Percentiles rank a stretch among this genome's conserved stretches.
Conservation (phyloP, 2,797 vertebrate species). For the Falco novaeseelandiae region DNA sequence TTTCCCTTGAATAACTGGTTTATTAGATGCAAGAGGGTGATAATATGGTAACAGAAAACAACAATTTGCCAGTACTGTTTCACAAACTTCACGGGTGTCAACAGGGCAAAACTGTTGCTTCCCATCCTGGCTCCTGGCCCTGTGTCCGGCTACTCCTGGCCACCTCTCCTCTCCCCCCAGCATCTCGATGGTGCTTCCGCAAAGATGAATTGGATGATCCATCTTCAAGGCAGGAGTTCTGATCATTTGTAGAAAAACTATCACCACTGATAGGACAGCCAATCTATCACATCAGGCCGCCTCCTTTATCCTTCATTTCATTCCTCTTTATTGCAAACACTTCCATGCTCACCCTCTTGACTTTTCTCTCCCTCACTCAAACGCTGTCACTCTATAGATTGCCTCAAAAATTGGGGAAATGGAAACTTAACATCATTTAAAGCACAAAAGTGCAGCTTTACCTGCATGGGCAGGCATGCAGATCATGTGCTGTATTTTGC, state of each 20-base stretch:
- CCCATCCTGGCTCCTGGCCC: not conserved
- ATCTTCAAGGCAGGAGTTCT: not conserved
- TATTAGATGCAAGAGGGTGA: not conserved
- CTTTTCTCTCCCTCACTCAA: not conserved
- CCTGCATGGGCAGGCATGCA: rapidly evolving
- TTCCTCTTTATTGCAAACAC: not conserved
- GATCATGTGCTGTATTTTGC: rapidly evolving
- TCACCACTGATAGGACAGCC: not conserved
- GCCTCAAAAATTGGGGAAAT: not conserved
- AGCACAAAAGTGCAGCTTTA: not conserved
- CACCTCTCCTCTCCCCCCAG: rapidly evolving
- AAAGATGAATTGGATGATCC: not conserved
- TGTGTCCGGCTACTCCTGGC: rapidly evolving
- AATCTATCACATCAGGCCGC: not conserved
- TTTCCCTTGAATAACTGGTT: not conserved
- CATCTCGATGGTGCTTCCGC: not conserved
- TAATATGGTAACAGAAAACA: rapidly evolving
- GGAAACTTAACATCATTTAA: rapidly evolving
- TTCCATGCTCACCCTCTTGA: not conserved
- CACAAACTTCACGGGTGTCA: rapidly evolving
- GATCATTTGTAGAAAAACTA: not conserved
- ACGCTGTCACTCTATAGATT: not conserved
- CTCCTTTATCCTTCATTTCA: not conserved
- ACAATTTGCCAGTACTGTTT: rapidly evolving
- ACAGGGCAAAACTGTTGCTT: not conserved